Evolutionary conservation across 2,888 invertebrate genomes (phyloP).

Genomic region (Aspidiotus rigidus): DNA sequence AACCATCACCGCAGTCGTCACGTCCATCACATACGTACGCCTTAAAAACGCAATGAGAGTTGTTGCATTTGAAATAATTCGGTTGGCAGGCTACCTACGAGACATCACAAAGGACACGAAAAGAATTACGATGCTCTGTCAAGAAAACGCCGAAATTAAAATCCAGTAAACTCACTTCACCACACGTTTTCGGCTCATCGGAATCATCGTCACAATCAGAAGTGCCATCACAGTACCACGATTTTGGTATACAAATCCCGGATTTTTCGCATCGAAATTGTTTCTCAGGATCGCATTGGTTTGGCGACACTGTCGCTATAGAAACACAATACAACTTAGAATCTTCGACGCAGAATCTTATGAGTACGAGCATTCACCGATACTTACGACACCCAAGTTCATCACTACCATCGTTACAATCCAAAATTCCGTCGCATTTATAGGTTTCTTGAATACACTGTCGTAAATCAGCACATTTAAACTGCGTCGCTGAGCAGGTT

Average conservation of each 20-base stretch:
- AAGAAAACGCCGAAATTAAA: background rate
- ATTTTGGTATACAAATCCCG: slow-evolving; percentile 81
- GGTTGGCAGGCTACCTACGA: slow-evolving; percentile 59
- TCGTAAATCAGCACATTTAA: slow-evolving; percentile 83
- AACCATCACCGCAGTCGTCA: slow-evolving; percentile 85
- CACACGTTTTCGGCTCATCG: slow-evolving; percentile 78
- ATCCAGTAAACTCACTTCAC: slow-evolving; percentile 42
- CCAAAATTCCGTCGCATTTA: slow-evolving; percentile 79
- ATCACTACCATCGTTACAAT: slow-evolving; percentile 85
- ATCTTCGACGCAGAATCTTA: no score
- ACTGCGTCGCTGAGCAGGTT: slow-evolving; percentile 82
- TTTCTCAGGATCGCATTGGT: slow-evolving; percentile 79
- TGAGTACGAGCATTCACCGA: no score
- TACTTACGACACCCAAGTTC: slow-evolving; percentile 68
- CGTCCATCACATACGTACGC: slow-evolving; percentile 89
- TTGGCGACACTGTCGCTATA: slow-evolving; percentile 64
- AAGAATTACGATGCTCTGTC: background rate
- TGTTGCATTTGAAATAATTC: slow-evolving; percentile 75
- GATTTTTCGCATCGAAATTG: slow-evolving; percentile 82
- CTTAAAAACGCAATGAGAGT: slow-evolving; percentile 79
- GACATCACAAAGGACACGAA: background rate
- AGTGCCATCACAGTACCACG: slow-evolving; percentile 91
- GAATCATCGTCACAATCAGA: slow-evolving; percentile 84
- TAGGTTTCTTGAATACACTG: slow-evolving; percentile 90
- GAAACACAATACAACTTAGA: slow-evolving; percentile 13